These are phyloP conservation scores for Acanthochromis polyacanthus DNA, from an alignment of 2,113 vertebrate genomes.

Conservation along the genomic window DNA sequence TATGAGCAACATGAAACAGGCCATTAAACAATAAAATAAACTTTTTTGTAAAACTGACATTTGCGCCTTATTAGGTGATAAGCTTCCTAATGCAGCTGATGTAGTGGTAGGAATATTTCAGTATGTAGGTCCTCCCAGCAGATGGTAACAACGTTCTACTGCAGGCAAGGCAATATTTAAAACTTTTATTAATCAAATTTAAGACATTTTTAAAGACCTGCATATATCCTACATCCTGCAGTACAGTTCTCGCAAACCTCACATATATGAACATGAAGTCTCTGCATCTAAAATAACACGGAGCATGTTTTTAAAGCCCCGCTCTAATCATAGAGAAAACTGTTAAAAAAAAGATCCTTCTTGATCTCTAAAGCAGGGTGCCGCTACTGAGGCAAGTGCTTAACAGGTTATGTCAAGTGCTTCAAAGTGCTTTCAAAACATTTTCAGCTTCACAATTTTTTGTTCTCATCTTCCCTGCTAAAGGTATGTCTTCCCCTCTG, in stretches of 20 bases:
- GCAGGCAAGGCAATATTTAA: background rate
- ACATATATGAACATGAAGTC: constrained; percentile 4
- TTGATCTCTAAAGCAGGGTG: constrained; percentile 47
- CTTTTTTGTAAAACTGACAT: too few species aligned
- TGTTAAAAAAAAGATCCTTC: constrained; percentile 10
- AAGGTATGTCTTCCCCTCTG: constrained; percentile 46
- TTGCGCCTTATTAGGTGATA: too few species aligned
- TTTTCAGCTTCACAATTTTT: constrained; percentile 16
- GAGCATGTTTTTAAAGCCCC: constrained; percentile 1
- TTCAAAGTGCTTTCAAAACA: constrained; percentile 62
- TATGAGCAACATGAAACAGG: too few species aligned
- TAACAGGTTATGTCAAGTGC: constrained; percentile 58
- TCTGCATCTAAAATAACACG: constrained; percentile 1
- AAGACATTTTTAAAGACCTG: background rate
- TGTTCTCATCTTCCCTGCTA: constrained; percentile 26
- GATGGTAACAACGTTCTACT: constrained; percentile 8
- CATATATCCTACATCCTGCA: constrained; percentile 9
- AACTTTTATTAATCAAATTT: background rate
- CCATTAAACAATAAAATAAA: too few species aligned
- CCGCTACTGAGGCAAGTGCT: constrained; percentile 33
- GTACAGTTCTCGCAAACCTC: constrained; percentile 2
- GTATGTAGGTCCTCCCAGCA: background rate
- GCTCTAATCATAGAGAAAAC: constrained; percentile 4
- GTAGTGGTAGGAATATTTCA: too few species aligned
- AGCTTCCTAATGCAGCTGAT: too few species aligned